A percentile compares a stretch with the other conserved stretches of the same genome.
Conservation (phyloP, 2,797 vertebrate species). For the Eulemur rubriventer region DNA sequence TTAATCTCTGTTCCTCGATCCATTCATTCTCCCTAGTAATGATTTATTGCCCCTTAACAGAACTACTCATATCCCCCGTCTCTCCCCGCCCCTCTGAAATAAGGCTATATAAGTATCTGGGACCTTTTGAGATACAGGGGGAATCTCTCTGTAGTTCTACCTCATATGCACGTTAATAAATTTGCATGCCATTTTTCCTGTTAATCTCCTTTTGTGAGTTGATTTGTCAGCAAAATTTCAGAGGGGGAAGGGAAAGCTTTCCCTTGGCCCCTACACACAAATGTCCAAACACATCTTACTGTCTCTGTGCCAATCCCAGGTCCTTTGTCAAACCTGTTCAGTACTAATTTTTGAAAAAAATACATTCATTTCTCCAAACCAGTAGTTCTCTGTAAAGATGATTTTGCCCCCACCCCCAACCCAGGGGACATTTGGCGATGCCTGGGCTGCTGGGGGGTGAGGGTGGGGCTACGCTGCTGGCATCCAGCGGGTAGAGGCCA, state of each 20-base stretch:
- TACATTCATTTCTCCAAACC: neutral
- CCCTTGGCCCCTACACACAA: neutral
- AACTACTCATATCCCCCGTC: neutral
- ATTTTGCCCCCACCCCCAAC: neutral
- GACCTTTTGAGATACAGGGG: neutral
- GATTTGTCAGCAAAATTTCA: neutral
- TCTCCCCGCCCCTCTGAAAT: neutral
- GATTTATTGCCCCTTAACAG: neutral
- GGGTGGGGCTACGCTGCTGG: neutral
- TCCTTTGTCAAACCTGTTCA: neutral
- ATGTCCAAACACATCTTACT: neutral
- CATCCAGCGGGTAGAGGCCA: neutral
- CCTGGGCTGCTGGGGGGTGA: neutral
- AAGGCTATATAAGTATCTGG: neutral
- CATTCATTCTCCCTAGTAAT: neutral
- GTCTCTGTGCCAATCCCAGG: neutral
- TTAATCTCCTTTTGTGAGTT: neutral
- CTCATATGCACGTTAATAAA: neutral
- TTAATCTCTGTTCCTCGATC: neutral
- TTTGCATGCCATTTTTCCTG: neutral
- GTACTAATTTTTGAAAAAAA: neutral
- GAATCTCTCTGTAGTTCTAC: neutral
- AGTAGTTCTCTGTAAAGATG: neutral
- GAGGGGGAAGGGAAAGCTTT: neutral
- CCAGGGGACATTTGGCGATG: neutral